Percentiles rank a stretch among this genome's conserved stretches.
Evolutionary conservation across 2,888 invertebrate genomes (phyloP).

Genomic region (Athetis lepigone): DNA sequence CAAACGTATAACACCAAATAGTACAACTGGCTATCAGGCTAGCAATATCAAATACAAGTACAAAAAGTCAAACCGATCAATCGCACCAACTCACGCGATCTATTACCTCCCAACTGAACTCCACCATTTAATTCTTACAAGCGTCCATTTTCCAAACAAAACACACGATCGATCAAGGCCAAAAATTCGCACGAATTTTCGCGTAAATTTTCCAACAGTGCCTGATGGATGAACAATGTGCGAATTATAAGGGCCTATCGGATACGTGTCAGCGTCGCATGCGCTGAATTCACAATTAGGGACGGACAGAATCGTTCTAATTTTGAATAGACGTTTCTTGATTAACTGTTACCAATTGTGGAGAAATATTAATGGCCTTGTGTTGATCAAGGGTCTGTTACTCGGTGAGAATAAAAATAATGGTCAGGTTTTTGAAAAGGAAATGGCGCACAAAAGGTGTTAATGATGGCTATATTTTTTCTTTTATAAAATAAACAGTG

Average conservation of each 20-base stretch:
- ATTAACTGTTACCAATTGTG: constrained; percentile 45
- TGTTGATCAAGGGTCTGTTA: too few species aligned
- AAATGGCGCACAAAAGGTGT: too few species aligned
- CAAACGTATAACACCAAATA: too few species aligned
- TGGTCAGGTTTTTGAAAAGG: too few species aligned
- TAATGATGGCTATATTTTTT: too few species aligned
- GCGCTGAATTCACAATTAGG: constrained; percentile 64
- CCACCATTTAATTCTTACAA: constrained; percentile 33
- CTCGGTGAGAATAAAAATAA: too few species aligned
- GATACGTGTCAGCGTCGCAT: constrained; percentile 53
- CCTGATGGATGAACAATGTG: constrained; percentile 55
- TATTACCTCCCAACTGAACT: too few species aligned
- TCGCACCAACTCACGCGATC: too few species aligned
- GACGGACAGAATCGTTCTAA: constrained; percentile 58
- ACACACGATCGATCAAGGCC: constrained; percentile 36
- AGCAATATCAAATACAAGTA: too few species aligned
- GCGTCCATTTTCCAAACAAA: constrained; percentile 4
- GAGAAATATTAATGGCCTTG: constrained; percentile 55
- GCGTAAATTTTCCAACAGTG: constrained; percentile 40
- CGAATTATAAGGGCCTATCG: constrained; percentile 58
- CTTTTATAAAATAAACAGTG: too few species aligned
- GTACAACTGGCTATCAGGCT: too few species aligned
- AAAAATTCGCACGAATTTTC: constrained; percentile 36
- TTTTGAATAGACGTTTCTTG: constrained; percentile 59
- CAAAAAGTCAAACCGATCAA: too few species aligned